Conservation (phyloP, 1,140 invertebrate genomes). For the Musca domestica region DNA sequence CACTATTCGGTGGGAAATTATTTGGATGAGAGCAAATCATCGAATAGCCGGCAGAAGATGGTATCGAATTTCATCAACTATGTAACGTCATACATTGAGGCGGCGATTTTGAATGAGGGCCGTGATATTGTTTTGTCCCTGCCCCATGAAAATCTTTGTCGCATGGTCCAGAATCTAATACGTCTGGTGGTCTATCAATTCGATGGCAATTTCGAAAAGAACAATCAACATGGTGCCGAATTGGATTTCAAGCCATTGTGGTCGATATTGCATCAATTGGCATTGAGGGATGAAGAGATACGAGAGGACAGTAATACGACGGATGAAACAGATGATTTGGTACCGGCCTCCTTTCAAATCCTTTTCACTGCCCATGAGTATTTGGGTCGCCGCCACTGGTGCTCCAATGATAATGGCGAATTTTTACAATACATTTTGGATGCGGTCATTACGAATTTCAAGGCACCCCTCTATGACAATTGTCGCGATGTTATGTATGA, state of each 20-base stretch:
- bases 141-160: slow-evolving; percentile 56
- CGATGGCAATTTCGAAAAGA: slow-evolving; percentile 61
- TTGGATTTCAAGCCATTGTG: slow-evolving; percentile 74
- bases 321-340: slow-evolving; percentile 59
- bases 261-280: slow-evolving; percentile 77
- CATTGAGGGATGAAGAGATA: slow-evolving; percentile 54
- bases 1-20: slow-evolving; percentile 64
- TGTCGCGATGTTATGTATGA: slow-evolving; percentile 38
- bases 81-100: slow-evolving; percentile 66
- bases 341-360: slow-evolving; percentile 74
- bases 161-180: slow-evolving; percentile 74
- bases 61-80: slow-evolving; percentile 67
- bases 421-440: slow-evolving; percentile 77
- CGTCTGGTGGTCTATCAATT: slow-evolving; percentile 72
- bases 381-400: slow-evolving; percentile 73
- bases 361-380: slow-evolving; percentile 84
- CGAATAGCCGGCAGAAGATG: slow-evolving; percentile 58
- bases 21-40: slow-evolving; percentile 55
- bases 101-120: slow-evolving; percentile 58
- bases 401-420: slow-evolving; percentile 71
- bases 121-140: slow-evolving; percentile 27
- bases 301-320: neutral
- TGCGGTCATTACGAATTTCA: slow-evolving; percentile 66
- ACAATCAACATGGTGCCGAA: slow-evolving; percentile 63
- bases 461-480: slow-evolving; percentile 59